Evolutionary conservation across 2,888 invertebrate genomes (phyloP), one percentile per base, ranked within the genome.

Genomic region (Watsonalla cultraria): DNA sequence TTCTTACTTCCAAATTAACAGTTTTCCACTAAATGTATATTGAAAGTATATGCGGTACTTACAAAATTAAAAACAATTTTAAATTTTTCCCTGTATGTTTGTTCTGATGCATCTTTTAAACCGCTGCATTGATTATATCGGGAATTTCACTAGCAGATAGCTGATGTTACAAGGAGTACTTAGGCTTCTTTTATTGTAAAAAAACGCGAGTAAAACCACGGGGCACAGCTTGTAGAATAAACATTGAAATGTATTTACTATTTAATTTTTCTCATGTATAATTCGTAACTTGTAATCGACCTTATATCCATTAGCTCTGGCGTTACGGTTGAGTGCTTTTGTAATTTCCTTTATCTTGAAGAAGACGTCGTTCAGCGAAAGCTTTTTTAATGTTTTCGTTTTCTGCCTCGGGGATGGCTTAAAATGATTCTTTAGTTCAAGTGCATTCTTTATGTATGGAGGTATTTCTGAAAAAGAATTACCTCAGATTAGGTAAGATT

Each of bases 251-350:
- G 24, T 49, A 15, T 14, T 33, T 51, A 56, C 6, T 47, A 45
- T 24, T 53, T 37, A 47, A 49, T 52, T 52, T n/a, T 14, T 7
- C 6, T 53, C 33, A 51, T 68, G 51, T 42, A 76, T 53, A 15
- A 86, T 67, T 33, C 79, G 72, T 37, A 89, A 70, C 46, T 71
- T 82, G 54, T 88, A 89, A 64, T 89, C 88, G 0, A 89, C 84
- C 62, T 78, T 84, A 46, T 81, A 89, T 5, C 88, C 88, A 59
- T 86, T 83, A 42, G 57, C 75, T 56, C 75, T 76, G 0, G 88
- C 88, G 24, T 84, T 64, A 13, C 63, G 56, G 53, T 79, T 84
- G 0, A 88, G 55, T 8, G 70, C 63, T 55, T 62, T 70, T 0
- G 87, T 87, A 5, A 88, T 86, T 0, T 72, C 71, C 51, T 70